Evolutionary conservation across 2,888 invertebrate species (phyloP).

Genomic region (Candidula unifasciata): DNA sequence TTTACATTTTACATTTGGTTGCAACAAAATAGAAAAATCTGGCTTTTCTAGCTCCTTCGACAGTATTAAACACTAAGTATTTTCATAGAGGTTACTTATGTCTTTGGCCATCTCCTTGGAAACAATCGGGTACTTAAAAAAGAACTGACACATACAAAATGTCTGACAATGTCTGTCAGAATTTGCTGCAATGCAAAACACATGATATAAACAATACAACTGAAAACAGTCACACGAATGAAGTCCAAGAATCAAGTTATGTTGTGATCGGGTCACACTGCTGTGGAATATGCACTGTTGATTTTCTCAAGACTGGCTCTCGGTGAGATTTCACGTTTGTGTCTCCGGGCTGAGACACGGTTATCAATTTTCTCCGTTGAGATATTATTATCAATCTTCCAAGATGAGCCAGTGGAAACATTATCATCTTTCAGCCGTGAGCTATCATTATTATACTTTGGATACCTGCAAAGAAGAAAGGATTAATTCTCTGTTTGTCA

Average conservation of each 20-base stretch:
- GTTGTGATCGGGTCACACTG: background rate
- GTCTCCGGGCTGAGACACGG: background rate
- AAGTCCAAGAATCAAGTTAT: background rate
- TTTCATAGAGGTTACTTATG: too few relatives aligned
- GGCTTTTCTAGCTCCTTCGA: too few relatives aligned
- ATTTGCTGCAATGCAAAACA: background rate
- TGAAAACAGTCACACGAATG: background rate
- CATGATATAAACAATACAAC: background rate
- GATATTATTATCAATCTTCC: conserved; percentile 1
- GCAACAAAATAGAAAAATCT: too few relatives aligned
- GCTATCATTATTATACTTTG: conserved; percentile 39
- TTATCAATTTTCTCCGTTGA: background rate
- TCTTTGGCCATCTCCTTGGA: too few relatives aligned
- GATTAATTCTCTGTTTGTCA: conserved; percentile 12
- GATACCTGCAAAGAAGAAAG: conserved; percentile 45
- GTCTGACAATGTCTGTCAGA: background rate
- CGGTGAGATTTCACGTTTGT: conserved; percentile 6
- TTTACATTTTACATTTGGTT: too few relatives aligned
- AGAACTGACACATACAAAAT: background rate
- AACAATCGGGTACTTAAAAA: too few relatives aligned
- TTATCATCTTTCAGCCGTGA: background rate
- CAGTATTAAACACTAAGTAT: too few relatives aligned
- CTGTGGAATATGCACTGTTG: conserved; percentile 25
- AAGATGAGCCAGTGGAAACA: background rate
- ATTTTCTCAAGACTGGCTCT: conserved; percentile 13